Percentiles rank a stretch among this genome's conserved stretches.
phyloP scores from a whole-genome alignment of 1,140 invertebrate species.

The Saccostrea cuccullata region DNA sequence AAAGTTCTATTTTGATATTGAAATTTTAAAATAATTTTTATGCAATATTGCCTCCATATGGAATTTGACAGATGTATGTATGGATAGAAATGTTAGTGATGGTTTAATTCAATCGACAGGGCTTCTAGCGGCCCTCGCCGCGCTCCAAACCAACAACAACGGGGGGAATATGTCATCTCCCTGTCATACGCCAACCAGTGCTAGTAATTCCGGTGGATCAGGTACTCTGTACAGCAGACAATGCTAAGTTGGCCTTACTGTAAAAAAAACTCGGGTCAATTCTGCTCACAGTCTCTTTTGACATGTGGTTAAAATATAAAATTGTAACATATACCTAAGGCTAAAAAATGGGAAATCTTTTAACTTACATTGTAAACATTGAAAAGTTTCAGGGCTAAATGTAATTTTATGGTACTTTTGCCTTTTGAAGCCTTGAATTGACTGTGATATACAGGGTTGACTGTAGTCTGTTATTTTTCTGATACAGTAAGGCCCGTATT shows the following conservation, averaged over 20 bases:
- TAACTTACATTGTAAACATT: not conserved
- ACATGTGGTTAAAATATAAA: not conserved
- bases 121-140: conserved; percentile 66
- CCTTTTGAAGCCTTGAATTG: not conserved
- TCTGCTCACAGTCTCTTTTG: not conserved
- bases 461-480: not conserved
- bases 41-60: not conserved
- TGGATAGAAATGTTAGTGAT: conserved; percentile 18
- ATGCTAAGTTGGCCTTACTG: not conserved
- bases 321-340: not conserved
- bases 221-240: not conserved
- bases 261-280: not conserved
- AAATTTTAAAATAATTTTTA: not conserved
- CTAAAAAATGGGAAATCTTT: not conserved
- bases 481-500: not conserved
- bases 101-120: conserved; percentile 46
- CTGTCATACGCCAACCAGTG: conserved; percentile 48
- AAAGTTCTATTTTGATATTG: not conserved
- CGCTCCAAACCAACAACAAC: conserved; percentile 58
- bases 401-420: not conserved
- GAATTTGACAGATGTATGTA: not conserved
- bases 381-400: not conserved
- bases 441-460: not conserved
- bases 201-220: conserved; percentile 21
- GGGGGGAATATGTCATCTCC: conserved; percentile 57